Conservation (phyloP, 2,113 vertebrate species). For the Otus sunia region DNA sequence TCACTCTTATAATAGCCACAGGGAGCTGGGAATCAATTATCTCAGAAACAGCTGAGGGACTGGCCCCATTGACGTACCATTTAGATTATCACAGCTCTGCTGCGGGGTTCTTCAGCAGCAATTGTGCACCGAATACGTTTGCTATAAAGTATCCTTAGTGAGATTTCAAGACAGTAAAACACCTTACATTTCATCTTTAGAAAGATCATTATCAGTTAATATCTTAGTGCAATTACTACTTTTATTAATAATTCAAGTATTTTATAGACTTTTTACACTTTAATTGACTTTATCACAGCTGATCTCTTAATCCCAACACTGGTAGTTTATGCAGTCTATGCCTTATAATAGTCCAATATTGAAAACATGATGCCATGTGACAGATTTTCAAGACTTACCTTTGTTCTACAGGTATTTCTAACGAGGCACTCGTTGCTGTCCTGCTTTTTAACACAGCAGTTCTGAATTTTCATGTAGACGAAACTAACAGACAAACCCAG, state of each 20-base stretch:
- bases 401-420: background rate
- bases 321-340: background rate
- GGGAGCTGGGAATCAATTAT: background rate
- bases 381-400: background rate
- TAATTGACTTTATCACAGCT: background rate
- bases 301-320: background rate
- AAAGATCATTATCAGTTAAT: background rate
- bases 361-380: background rate
- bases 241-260: background rate
- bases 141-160: background rate
- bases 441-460: background rate
- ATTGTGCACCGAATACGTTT: background rate
- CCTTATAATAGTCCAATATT: background rate
- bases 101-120: background rate
- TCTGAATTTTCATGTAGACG: background rate
- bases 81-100: background rate
- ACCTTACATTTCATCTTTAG: background rate
- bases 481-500: background rate
- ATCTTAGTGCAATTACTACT: background rate
- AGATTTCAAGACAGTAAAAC: background rate
- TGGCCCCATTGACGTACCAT: background rate
- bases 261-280: background rate
- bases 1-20: background rate
- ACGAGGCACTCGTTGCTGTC: background rate
- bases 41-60: background rate